Conservation (phyloP, 2,113 vertebrate species). For the Coregonus clupeaformis region DNA sequence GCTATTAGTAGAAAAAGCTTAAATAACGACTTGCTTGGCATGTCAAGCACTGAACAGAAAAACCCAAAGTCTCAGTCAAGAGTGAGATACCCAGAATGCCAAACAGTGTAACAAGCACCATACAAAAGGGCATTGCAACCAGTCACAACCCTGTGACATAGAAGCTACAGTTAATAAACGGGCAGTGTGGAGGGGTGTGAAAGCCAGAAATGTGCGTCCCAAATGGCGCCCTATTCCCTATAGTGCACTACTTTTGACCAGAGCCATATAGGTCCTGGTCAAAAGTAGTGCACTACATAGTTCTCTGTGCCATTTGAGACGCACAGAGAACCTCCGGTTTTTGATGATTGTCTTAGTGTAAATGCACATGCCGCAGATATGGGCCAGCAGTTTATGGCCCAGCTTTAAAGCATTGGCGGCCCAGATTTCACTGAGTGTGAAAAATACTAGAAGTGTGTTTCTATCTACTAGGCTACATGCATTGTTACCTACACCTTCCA, state of each 20-base stretch:
- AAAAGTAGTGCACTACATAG: too few relatives aligned
- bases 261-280: too few relatives aligned
- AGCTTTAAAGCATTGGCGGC: neutral
- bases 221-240: too few relatives aligned
- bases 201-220: too few relatives aligned
- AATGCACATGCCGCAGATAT: neutral
- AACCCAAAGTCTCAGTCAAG: neutral
- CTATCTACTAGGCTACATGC: neutral
- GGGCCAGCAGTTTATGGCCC: neutral
- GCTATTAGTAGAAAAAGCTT: too few relatives aligned
- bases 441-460: neutral
- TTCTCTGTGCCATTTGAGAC: too few relatives aligned
- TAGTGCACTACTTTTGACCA: too few relatives aligned
- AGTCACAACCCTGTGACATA: neutral
- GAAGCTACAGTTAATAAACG: neutral
- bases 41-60: neutral
- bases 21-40: too few relatives aligned
- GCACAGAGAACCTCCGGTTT: neutral
- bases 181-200: neutral
- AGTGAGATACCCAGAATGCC: neutral
- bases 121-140: neutral
- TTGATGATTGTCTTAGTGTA: neutral
- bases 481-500: neutral
- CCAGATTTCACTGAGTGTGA: neutral
- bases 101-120: neutral